These are phyloP conservation scores for Pomatostomus ruficeps DNA, from an alignment of 2,113 vertebrate species.

Conservation along the genomic window DNA sequence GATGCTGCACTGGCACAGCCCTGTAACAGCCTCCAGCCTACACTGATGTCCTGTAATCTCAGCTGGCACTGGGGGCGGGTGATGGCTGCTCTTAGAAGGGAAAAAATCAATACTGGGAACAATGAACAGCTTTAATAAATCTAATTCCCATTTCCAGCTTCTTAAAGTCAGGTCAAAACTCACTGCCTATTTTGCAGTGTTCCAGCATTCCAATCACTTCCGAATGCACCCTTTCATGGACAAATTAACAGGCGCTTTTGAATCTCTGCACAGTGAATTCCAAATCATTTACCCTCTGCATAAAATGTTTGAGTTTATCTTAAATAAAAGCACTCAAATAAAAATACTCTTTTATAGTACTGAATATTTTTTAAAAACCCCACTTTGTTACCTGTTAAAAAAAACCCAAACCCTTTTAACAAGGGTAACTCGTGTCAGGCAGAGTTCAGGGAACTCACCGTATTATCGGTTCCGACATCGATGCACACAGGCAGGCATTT, in stretches of 20 bases:
- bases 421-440: neutral
- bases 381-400: too few species aligned
- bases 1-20: neutral
- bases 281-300: neutral
- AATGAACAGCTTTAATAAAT: neutral
- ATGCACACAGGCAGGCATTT: conserved; percentile 92
- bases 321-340: neutral
- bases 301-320: neutral
- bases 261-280: rapidly evolving
- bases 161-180: neutral
- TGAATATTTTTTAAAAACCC: neutral
- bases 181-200: neutral
- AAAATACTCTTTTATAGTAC: rapidly evolving
- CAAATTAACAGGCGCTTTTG: neutral
- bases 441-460: conserved; percentile 66
- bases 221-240: neutral
- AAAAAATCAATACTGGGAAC: neutral
- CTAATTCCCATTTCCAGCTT: neutral
- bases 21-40: neutral
- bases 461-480: conserved; percentile 92
- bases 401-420: rapidly evolving
- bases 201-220: neutral
- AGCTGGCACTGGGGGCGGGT: neutral
- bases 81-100: neutral
- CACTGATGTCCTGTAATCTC: rapidly evolving